phyloP scores from a whole-genome alignment of 1,140 invertebrate species.

The Matsumurasca onukii region DNA sequence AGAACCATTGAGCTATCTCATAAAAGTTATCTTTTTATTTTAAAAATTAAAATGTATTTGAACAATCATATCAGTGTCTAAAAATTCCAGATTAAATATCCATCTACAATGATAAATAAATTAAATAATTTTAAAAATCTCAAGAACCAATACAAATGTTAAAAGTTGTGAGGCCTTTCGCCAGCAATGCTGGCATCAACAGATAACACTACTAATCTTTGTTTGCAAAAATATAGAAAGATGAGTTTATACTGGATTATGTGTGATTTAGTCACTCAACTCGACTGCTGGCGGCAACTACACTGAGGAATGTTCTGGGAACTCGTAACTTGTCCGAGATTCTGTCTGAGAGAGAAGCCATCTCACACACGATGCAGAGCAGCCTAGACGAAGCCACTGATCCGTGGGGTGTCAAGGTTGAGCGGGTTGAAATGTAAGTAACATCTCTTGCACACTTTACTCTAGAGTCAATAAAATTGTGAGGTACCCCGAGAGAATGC shows the following conservation, averaged over 20 bases:
- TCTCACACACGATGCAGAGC: slow-evolving; percentile 83
- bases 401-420: slow-evolving; percentile 96
- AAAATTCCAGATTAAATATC: no score
- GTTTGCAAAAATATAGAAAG: neutral
- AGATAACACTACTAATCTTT: no score
- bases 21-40: no score
- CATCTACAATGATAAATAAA: no score
- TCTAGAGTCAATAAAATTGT: no score
- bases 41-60: no score
- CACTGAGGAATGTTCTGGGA: slow-evolving; percentile 86
- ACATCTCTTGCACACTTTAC: neutral
- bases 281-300: slow-evolving; percentile 81
- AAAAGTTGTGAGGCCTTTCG: no score
- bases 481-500: no score
- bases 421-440: slow-evolving; percentile 91
- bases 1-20: no score
- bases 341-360: slow-evolving; percentile 86
- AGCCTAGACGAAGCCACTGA: slow-evolving; percentile 89
- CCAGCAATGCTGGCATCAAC: no score
- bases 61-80: no score
- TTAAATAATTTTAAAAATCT: neutral
- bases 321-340: slow-evolving; percentile 90
- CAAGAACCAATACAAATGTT: neutral
- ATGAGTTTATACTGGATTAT: neutral
- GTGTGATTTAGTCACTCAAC: slow-evolving; percentile 71